Evolutionary conservation across 2,888 invertebrate species (phyloP), one percentile per base, ranked within the genome.

Genomic region (Zele albiditarsus): DNA sequence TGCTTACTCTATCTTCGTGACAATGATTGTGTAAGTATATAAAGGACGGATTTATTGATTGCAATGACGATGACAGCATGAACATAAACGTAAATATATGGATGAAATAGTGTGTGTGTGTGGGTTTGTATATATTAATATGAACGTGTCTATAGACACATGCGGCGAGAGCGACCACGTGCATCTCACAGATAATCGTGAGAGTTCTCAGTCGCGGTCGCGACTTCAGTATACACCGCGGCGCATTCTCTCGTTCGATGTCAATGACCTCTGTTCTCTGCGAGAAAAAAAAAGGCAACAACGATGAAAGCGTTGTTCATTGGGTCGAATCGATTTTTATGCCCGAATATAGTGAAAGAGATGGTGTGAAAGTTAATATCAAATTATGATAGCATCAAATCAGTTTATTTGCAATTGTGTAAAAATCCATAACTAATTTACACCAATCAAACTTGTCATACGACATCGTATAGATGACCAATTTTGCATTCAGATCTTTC

Each of bases 261-360:
- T 82, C 82, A 82, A 79, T 82, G 82, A 82, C 82, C 82, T 79
- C 82, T 79, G 77, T 62, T 28, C 14, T n/a, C 33, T 27, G 66
- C 33, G 68, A 70, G 63, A 57, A 67, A 57, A 70, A 31, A 38
- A 65, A 77, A 70, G 74, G 70, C 74, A 46, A 53, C 33, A 63
- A 33, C 10, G 42, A 49, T 38, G 68, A 57, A 53, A 73, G 42
- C 73, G 49, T 38, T 60, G 67, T 74, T 71, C 28, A 62, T 70
- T 33, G 49, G 25, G 57, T 53, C 14, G 20, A 33, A 62, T 46
- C 63, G 62, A 53, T 14, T 42, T n/a, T n/a, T n/a, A n/a, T n/a
- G n/a, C n/a, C n/a, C n/a, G n/a, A n/a, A n/a, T n/a, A n/a, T n/a
- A n/a, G n/a, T n/a, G n/a, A n/a, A n/a, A n/a, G n/a, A n/a, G n/a